Evolutionary conservation across 2,113 vertebrate genomes (phyloP).

Genomic region (Probosciger aterrimus): DNA sequence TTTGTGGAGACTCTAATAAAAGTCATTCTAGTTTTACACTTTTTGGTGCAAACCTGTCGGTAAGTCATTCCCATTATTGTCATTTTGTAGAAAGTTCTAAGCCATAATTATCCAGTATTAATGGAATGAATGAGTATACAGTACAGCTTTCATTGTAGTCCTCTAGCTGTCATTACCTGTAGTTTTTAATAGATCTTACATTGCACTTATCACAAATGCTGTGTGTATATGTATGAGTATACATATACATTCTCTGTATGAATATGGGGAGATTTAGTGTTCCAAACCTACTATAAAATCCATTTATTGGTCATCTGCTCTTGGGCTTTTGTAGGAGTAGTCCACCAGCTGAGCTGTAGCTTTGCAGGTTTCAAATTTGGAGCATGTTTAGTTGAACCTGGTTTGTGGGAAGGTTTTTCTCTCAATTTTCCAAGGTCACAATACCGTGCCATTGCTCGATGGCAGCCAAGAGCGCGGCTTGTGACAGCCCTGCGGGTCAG

Average conservation of each 20-base stretch:
- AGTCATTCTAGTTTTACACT: background rate
- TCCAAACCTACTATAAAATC: background rate
- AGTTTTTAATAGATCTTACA: background rate
- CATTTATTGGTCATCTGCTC: background rate
- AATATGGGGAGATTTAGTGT: background rate
- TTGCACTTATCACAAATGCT: background rate
- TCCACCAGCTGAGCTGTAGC: background rate
- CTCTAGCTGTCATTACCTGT: background rate
- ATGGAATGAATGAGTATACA: background rate
- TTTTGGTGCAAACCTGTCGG: conserved; percentile 26
- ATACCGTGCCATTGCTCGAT: accelerated
- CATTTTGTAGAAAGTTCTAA: conserved; percentile 12
- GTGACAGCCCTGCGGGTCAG: background rate
- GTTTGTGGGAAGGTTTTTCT: background rate
- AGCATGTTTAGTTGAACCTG: background rate
- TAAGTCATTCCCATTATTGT: conserved; percentile 64
- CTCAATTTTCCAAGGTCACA: background rate
- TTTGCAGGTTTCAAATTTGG: background rate
- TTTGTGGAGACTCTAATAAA: conserved; percentile 18
- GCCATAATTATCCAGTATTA: background rate
- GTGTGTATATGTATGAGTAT: background rate
- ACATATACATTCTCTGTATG: background rate
- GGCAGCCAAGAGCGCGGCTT: background rate
- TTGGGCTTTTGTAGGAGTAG: background rate
- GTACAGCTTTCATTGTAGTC: background rate